phyloP scores from a whole-genome alignment of 2,797 vertebrate species.

The Tarsius wallacei region DNA sequence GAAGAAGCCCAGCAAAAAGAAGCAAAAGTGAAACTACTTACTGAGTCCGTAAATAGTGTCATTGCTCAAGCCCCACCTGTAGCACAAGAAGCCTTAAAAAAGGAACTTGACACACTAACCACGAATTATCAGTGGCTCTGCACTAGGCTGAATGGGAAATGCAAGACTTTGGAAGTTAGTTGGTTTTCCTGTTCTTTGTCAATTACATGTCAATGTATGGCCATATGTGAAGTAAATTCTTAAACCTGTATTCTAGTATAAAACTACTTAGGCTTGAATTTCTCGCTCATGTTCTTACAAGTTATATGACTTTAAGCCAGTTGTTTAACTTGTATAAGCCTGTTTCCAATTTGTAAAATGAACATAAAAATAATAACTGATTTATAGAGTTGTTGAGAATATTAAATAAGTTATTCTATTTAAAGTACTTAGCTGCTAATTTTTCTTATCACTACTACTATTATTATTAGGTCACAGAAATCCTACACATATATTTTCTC shows the following conservation, averaged over 20 bases:
- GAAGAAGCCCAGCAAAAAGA: conserved; percentile 98
- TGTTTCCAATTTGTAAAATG: not conserved
- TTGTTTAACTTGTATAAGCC: not conserved
- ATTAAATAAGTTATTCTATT: not conserved
- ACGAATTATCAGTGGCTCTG: conserved; percentile 97
- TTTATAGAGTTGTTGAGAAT: not conserved
- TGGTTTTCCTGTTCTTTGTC: conserved; percentile 68
- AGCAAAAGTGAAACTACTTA: conserved; percentile 97
- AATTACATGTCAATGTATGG: not conserved
- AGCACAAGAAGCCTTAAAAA: conserved; percentile 96
- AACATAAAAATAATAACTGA: not conserved
- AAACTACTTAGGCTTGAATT: not conserved
- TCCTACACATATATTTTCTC: not conserved
- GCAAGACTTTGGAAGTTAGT: conserved; percentile 97
- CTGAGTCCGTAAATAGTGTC: conserved; percentile 96
- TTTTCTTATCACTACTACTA: not conserved
- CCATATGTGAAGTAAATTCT: not conserved
- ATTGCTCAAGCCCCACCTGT: conserved; percentile 96
- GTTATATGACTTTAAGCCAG: not conserved
- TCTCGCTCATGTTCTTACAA: not conserved
- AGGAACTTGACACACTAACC: conserved; percentile 95
- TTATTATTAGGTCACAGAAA: not conserved
- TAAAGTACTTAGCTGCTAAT: not conserved
- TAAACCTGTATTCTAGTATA: not conserved
- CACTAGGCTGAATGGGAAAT: conserved; percentile 97